Conservation (phyloP, 2,888 invertebrate species). For the Alcis repandata region DNA sequence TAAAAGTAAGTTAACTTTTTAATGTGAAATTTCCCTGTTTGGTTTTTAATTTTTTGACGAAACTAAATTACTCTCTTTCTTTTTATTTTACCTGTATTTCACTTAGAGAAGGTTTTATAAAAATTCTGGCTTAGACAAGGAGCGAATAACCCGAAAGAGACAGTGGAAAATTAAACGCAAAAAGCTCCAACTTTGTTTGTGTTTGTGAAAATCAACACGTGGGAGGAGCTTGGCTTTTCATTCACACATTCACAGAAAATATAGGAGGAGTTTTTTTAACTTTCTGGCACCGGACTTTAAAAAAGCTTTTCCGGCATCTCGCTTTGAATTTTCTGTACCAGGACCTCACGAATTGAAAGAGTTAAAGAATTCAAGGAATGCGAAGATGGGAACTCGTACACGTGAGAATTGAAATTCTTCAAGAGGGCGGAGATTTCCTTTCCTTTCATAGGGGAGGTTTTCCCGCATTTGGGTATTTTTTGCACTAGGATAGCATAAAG, state of each 20-base stretch:
- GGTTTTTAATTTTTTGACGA: no score
- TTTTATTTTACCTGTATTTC: constrained; percentile 26
- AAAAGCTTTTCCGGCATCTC: constrained; percentile 80
- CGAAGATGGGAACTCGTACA: constrained; percentile 43
- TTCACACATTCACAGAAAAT: constrained; percentile 47
- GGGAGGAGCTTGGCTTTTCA: constrained; percentile 56
- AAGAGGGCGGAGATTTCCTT: constrained; percentile 53
- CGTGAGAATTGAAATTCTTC: constrained; percentile 27
- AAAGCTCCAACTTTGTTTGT: constrained; percentile 46
- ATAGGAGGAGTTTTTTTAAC: constrained; percentile 66
- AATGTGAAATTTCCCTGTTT: no score
- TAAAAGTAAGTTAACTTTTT: no score
- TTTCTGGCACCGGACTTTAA: constrained; percentile 72
- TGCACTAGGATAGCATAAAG: constrained; percentile 70
- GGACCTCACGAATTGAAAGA: constrained; percentile 64
- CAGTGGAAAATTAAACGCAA: constrained; percentile 44
- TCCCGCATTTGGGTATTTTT: constrained; percentile 85
- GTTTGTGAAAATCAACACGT: constrained; percentile 36
- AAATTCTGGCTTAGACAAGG: constrained; percentile 68
- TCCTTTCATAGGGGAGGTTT: constrained; percentile 78
- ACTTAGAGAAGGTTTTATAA: constrained; percentile 62
- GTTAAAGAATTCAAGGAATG: constrained; percentile 72
- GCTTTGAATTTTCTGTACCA: constrained; percentile 82
- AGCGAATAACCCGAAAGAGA: constrained; percentile 48
- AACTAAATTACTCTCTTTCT: no score